Evolutionary conservation across 2,113 vertebrate genomes (phyloP).

Genomic region (Cacatua alba): DNA sequence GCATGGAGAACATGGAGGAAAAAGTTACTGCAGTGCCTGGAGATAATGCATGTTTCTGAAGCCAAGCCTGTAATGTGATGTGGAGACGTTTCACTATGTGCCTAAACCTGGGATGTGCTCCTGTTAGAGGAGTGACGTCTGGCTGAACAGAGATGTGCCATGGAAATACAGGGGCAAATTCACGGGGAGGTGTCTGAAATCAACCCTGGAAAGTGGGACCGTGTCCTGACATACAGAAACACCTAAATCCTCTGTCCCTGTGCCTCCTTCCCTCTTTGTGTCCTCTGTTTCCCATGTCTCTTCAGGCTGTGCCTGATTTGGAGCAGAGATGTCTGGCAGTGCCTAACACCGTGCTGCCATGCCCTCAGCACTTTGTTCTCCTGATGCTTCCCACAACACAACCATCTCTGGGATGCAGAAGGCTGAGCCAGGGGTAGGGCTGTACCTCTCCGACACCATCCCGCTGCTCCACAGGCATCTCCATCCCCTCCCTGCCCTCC

Average conservation of each 20-base stretch:
- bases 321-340: neutral
- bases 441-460: neutral
- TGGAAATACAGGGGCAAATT: rapidly evolving
- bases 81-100: rapidly evolving
- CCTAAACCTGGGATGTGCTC: neutral
- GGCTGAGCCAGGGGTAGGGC: rapidly evolving
- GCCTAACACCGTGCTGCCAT: rapidly evolving
- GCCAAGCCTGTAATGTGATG: rapidly evolving
- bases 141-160: neutral
- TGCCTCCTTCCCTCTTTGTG: neutral
- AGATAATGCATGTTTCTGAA: neutral
- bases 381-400: rapidly evolving
- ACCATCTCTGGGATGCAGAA: rapidly evolving
- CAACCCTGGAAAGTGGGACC: neutral
- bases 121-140: neutral
- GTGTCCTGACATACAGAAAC: neutral
- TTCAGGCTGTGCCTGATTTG: rapidly evolving
- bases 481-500: neutral
- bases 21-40: neutral
- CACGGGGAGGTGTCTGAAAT: neutral
- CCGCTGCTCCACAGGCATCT: neutral
- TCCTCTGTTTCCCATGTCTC: neutral
- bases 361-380: rapidly evolving
- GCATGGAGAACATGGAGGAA: neutral
- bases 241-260: rapidly evolving